These are phyloP conservation scores for Dione juno DNA, from an alignment of 2,888 invertebrate genomes.

Conservation along the genomic window DNA sequence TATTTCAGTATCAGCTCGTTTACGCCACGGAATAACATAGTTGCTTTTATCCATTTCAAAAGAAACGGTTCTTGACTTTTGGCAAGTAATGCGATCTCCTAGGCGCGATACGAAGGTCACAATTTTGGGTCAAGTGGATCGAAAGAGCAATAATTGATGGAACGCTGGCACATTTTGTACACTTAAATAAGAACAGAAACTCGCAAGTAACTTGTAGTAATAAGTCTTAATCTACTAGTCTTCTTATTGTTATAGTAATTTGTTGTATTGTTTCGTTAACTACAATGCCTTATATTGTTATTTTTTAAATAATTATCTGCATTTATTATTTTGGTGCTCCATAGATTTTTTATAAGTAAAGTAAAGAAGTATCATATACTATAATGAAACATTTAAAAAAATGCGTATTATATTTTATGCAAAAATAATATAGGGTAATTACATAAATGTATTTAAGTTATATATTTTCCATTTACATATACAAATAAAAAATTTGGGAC, in stretches of 20 bases:
- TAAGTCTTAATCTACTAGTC: too few species aligned
- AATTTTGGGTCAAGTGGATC: conserved; percentile 42
- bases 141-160: conserved; percentile 27
- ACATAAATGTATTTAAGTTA: too few species aligned
- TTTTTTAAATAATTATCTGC: not conserved
- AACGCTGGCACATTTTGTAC: conserved; percentile 22
- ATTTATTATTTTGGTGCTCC: too few species aligned
- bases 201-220: not conserved
- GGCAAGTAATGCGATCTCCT: conserved; percentile 39
- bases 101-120: conserved; percentile 37
- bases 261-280: conserved; percentile 5
- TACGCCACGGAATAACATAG: conserved; percentile 25
- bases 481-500: too few species aligned
- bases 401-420: too few species aligned
- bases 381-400: too few species aligned
- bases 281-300: not conserved
- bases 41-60: conserved; percentile 39
- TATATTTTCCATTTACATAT: too few species aligned
- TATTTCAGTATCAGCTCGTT: conserved; percentile 16
- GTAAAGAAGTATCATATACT: too few species aligned
- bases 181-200: not conserved
- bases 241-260: conserved; percentile 9
- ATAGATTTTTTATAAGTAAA: too few species aligned
- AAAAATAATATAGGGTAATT: too few species aligned
- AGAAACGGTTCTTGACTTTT: conserved; percentile 37